phyloP scores from a whole-genome alignment of 2,113 vertebrate species.

The Bubo bubo region DNA sequence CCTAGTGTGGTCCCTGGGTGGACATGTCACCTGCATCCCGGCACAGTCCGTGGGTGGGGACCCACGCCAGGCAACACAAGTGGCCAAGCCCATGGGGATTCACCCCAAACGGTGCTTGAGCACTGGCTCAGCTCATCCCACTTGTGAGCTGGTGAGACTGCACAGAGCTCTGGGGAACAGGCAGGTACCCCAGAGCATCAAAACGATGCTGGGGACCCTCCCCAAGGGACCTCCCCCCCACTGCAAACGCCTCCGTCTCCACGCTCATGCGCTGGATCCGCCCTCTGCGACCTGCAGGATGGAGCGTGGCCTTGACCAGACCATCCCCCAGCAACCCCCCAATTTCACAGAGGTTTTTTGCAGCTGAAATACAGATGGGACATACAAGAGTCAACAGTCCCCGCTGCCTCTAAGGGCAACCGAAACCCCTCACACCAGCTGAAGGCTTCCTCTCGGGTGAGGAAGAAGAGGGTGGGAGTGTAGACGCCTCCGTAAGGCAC shows the following conservation, averaged over 20 bases:
- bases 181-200: accelerated
- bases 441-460: accelerated
- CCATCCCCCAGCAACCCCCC: not conserved
- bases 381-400: accelerated
- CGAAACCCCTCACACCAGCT: accelerated
- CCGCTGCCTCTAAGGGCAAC: accelerated
- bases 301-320: accelerated
- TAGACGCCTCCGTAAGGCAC: accelerated
- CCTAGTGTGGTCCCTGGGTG: accelerated
- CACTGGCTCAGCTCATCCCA: not conserved
- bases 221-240: too few species aligned
- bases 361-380: too few species aligned
- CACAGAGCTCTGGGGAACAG: not conserved
- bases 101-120: accelerated
- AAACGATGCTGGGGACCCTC: accelerated
- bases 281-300: accelerated
- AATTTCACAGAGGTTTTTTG: accelerated
- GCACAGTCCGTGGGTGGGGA: accelerated
- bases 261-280: accelerated
- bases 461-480: not conserved
- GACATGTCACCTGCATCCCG: accelerated
- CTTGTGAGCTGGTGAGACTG: accelerated
- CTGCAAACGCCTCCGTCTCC: not conserved
- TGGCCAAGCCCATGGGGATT: accelerated
- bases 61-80: not conserved